Evolutionary conservation across 2,113 vertebrate genomes (phyloP).

Genomic region (Galeopterus variegatus): DNA sequence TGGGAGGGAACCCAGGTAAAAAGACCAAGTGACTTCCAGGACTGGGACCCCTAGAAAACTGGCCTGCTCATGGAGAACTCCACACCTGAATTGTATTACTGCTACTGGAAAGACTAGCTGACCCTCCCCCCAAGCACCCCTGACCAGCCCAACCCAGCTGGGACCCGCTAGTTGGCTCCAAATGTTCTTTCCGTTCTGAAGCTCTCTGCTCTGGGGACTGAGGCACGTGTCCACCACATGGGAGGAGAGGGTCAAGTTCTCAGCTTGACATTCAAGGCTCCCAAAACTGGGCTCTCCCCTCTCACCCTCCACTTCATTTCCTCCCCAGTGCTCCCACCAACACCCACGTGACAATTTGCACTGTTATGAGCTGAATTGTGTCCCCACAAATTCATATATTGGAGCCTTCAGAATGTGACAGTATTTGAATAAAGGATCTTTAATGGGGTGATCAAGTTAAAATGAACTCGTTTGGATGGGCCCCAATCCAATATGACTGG

Average conservation of each 20-base stretch:
- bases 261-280: neutral
- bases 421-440: neutral
- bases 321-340: neutral
- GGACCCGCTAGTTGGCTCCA: neutral
- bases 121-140: neutral
- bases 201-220: neutral
- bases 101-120: neutral
- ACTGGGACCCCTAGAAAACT: neutral
- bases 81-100: rapidly evolving
- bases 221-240: rapidly evolving
- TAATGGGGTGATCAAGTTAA: neutral
- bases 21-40: neutral
- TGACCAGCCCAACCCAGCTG: neutral
- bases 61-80: neutral
- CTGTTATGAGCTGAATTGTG: neutral
- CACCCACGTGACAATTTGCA: neutral
- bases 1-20: neutral
- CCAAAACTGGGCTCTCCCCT: neutral
- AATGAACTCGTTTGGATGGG: too few relatives aligned
- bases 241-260: too few relatives aligned
- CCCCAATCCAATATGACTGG: too few relatives aligned
- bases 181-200: neutral
- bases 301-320: neutral
- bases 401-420: neutral
- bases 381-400: neutral